Evolutionary conservation across 1,140 invertebrate species (phyloP).

Genomic region (Asbolus verrucosus): DNA sequence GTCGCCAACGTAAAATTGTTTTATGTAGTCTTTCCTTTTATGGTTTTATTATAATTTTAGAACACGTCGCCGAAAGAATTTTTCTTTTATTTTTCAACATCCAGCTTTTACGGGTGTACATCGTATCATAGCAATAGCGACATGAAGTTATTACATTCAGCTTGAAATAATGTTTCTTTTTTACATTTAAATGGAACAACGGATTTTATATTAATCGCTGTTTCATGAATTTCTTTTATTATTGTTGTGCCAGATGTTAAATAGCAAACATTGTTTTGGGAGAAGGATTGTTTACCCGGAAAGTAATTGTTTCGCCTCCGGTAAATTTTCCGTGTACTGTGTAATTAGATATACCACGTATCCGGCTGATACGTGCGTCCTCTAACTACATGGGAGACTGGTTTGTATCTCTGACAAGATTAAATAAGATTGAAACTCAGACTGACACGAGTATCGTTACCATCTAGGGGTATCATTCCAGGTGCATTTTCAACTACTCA

Average conservation of each 20-base stretch:
- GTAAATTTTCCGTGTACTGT: conserved; percentile 11
- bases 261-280: too few species aligned
- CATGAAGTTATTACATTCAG: conserved; percentile 8
- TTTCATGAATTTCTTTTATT: too few species aligned
- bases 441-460: conserved; percentile 6
- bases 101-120: conserved; percentile 30
- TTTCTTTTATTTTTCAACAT: conserved; percentile 35
- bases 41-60: conserved; percentile 30
- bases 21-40: conserved; percentile 14
- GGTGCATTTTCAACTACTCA: too few species aligned
- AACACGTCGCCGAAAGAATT: conserved; percentile 16
- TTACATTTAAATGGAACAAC: conserved; percentile 8
- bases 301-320: conserved; percentile 1
- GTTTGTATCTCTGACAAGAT: conserved; percentile 22
- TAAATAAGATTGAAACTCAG: conserved; percentile 21
- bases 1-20: conserved; percentile 20
- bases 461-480: too few species aligned
- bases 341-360: conserved; percentile 22
- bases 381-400: neutral
- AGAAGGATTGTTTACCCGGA: conserved; percentile 8
- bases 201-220: conserved; percentile 18
- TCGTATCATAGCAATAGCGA: neutral
- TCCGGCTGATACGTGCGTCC: conserved; percentile 12
- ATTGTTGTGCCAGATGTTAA: too few species aligned
- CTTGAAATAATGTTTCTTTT: conserved; percentile 21